Evolutionary conservation across 2,113 vertebrate species (phyloP), one percentile per base, ranked within the genome.

Genomic region (Lepus timidus): DNA sequence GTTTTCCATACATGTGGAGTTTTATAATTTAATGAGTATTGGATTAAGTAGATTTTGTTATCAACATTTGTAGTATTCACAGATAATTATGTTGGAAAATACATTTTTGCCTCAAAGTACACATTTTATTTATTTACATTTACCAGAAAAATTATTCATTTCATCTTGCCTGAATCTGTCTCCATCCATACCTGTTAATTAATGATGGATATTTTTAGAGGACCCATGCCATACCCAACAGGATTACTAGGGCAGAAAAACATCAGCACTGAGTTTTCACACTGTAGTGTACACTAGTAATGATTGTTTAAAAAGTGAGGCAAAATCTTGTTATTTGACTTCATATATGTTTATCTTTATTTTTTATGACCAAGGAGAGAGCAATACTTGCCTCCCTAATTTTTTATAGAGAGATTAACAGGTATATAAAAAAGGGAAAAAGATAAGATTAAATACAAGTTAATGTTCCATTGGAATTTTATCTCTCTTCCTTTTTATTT

Each of bases 341-440:
- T 82, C 55, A 79, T 58, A 51, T 52, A 49, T 65, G 17, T 83
- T 86, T 89, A 85, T 95, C 27, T 90, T 93, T 14, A 75, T 96
- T 90, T 93, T 4, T 93, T 94, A 93, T 52, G 17, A 94, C 39
- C 11, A 22, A 70, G 9, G 33, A 73, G 71, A 65, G 17, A 71
- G 8, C 7, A 94, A 70, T 68, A 79, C 14, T 74, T 67, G 55
- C 7, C 14, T 90, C n/a, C 9, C 7, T 82, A n/a, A 33, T 58
- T 61, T 70, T 92, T 93, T 58, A 65, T 75, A 49, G 68, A 55
- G 23, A 71, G 12, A 23, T 1, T 52, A 67, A 79, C 27, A 92
- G 55, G 2, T 61, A 71, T 76, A 52, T 49, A 39, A 89, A 81
- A 44, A 85, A 61, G 33, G 39, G 76, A 85, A 91, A 80, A 78